Conservation (phyloP, 2,113 vertebrate genomes). For the Bos taurus region ARS-UCD2.0 NC_037349.1:23379001-23379500, state of each 20-base stretch:
- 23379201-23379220: no score
- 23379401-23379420: background rate
- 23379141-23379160: no score
- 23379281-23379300: background rate
- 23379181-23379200: no score
- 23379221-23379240: no score
- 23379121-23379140: no score
- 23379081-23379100: no score
- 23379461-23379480: background rate
- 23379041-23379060: no score
- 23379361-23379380: background rate
- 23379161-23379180: no score
- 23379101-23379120: no score
- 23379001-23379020: no score
- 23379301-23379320: conserved; percentile 11
- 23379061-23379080: no score
- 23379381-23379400: background rate
- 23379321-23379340: conserved; percentile 22
- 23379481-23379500: background rate
- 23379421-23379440: background rate
- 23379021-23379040: no score
- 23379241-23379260: background rate
- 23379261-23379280: background rate
- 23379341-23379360: background rate
- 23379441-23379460: background rate